Conservation (phyloP, 64 coral and sea anemone species). For the Astreopora myriophthalma region DNA sequence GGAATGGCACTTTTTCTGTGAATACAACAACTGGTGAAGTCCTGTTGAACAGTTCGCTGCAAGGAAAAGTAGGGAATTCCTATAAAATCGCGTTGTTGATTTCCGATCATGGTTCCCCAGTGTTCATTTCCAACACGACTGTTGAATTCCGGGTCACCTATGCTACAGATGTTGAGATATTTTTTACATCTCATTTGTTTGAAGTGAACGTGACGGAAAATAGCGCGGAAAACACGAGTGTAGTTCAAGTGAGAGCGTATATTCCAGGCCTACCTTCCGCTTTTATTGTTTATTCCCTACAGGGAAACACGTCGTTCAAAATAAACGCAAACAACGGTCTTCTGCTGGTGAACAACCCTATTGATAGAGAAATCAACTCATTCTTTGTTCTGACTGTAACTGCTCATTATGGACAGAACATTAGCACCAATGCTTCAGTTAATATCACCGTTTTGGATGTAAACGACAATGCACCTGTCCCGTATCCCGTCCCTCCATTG, state of each 20-base stretch:
- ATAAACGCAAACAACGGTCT: constrained; percentile 4
- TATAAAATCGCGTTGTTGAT: constrained; percentile 18
- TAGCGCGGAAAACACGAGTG: constrained; percentile 42
- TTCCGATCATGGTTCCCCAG: constrained; percentile 33
- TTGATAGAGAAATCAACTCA: constrained; percentile 32
- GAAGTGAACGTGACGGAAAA: constrained; percentile 44
- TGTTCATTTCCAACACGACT: constrained; percentile 30
- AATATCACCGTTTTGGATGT: constrained; percentile 62
- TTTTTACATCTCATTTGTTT: constrained; percentile 48
- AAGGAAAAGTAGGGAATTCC: constrained; percentile 40
- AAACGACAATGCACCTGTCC: constrained; percentile 59
- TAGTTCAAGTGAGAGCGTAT: constrained; percentile 24
- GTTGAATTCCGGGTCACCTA: constrained; percentile 39
- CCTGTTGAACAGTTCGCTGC: constrained; percentile 44
- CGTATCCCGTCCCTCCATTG: not conserved
- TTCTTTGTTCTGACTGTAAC: constrained; percentile 20
- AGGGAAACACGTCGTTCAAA: not conserved
- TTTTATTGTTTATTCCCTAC: constrained; percentile 12
- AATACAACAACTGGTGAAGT: constrained; percentile 61
- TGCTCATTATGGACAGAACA: constrained; percentile 55
- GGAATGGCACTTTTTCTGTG: not conserved
- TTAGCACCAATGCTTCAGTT: constrained; percentile 55
- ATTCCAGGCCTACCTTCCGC: constrained; percentile 50
- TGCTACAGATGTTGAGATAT: constrained; percentile 58
- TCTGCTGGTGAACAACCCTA: not conserved